Base-by-base conservation (phyloP, 2,113 vertebrate genomes). In the Charina bottae region DNA sequence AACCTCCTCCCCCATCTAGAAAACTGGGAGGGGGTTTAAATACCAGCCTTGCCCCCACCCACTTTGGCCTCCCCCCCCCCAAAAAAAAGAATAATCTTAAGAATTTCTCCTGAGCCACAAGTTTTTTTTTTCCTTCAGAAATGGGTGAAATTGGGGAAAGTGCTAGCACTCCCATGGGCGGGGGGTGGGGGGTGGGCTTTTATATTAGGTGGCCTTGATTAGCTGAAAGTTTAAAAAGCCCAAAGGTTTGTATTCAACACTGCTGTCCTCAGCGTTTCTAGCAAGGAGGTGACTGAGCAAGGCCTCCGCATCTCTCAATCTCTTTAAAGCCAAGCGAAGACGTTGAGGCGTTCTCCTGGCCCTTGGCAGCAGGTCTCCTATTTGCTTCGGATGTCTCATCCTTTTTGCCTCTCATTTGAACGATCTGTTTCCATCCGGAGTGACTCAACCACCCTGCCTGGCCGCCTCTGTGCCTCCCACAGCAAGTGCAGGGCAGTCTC, bases 401-500 rank as follows among this genome's bases (percentile, higher is more conserved):
- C 85, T 7, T 33, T 33, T 55, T 23, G 56, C 89, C 86, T 87
- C 85, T 89, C 58, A 6, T 21, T 23, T 33, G 89, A 90, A 93
- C 89, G 88, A 37, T 58, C n/a, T 90, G 28, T 90, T 83, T 93
- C 68, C 33, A 6, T 90, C 68, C 49, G 49, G 72, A 88, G 49
- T 49, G 92, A 93, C 72, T 85, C 68, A 83, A 46, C 3, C 26
- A 56, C 56, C 17, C 42, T 59, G 68, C 1, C 9, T 55, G 64
- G 89, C 42, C 55, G 89, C 42, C 55, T 26, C 64, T 33, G 6
- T 24, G 17, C 54, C 64, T 5, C 91, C 83, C 68, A 23, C 85
- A 26, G 53, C 53, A 10, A 24, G 26, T 12, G 53, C 21, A 0
- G 42, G 0, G 0, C 0, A 2, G 37, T 17, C 6, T 46, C 0